Evolutionary conservation across 2,888 invertebrate species (phyloP), one percentile per base, ranked within the genome.

Genomic region (Clitarchus hookeri): DNA sequence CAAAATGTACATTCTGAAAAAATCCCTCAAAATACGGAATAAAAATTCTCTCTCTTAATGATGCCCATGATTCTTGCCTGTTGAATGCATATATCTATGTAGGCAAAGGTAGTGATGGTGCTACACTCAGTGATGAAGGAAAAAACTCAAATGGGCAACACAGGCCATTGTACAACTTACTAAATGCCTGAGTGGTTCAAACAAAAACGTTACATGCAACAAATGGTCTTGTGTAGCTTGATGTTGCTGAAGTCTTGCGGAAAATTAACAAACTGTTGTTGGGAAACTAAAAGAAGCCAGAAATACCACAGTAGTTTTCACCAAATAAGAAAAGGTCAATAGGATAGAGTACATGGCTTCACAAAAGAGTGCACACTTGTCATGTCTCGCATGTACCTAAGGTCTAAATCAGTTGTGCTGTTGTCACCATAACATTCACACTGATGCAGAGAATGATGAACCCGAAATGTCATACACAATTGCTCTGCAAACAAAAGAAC

Each of bases 151-250:
- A 44, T 87, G 87, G 85, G 88, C 88, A n/a, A 88, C 86, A 79
- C 88, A 89, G 84, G 86, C 85, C n/a, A 88, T 89, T 2, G 36
- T 89, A 26, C 84, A 85, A 84, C 54, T 89, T n/a, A 82, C 85
- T 78, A 86, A 87, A 85, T 87, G 86, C 27, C 86, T 89, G 26
- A 65, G 25, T 44, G 84, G 85, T 65, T 86, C 88, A n/a, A 89
- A 89, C 78, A 86, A 89, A 83, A 90, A 89, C 87, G 85, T 90
- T 26, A 90, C 90, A 9, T 88, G 87, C 0, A 89, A 89, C 86
- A 90, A 89, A 89, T 86, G 90, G 88, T 89, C 90, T 88, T 87
- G 53, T 84, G 27, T 88, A 87, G 53, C 27, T 88, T 23, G 88
- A 88, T 84, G 82, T 89, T 78, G 88, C 87, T 26, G 83, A 87